Evolutionary conservation across 2,797 vertebrate species (phyloP).

Genomic region (Dipus sagitta): DNA sequence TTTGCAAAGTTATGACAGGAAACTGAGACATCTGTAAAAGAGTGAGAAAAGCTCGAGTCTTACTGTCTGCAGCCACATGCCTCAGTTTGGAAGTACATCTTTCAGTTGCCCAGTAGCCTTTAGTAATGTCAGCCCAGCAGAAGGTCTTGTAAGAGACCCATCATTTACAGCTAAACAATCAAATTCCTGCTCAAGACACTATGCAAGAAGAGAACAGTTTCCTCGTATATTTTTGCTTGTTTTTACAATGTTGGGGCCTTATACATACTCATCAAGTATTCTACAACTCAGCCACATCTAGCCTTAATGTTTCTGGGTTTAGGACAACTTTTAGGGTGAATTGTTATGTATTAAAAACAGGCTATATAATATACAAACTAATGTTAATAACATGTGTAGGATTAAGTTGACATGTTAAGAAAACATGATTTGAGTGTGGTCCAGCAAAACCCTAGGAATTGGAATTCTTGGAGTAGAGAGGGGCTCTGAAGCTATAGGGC

Average conservation of each 20-base stretch:
- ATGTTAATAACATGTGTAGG: not conserved
- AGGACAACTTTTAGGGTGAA: not conserved
- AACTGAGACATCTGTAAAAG: not conserved
- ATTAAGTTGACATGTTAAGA: slow-evolving; percentile 11
- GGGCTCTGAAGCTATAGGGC: too few species aligned
- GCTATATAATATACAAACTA: not conserved
- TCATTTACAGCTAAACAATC: not conserved
- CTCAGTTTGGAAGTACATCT: not conserved
- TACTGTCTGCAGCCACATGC: not conserved
- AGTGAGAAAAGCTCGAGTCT: not conserved
- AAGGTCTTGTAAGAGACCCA: not conserved
- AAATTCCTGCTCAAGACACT: not conserved
- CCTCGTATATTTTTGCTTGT: not conserved
- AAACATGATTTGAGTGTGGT: not conserved
- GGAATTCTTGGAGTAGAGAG: not conserved
- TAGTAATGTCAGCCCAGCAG: not conserved
- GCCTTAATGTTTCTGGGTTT: not conserved
- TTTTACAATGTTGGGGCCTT: not conserved
- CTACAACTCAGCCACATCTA: not conserved
- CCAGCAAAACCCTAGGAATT: not conserved
- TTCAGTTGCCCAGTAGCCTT: not conserved
- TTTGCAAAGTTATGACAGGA: not conserved
- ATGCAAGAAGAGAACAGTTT: not conserved
- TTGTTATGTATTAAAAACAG: not conserved
- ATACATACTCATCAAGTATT: not conserved